Conservation (phyloP, 2,113 vertebrate genomes). For the Glaucomys volans region DNA sequence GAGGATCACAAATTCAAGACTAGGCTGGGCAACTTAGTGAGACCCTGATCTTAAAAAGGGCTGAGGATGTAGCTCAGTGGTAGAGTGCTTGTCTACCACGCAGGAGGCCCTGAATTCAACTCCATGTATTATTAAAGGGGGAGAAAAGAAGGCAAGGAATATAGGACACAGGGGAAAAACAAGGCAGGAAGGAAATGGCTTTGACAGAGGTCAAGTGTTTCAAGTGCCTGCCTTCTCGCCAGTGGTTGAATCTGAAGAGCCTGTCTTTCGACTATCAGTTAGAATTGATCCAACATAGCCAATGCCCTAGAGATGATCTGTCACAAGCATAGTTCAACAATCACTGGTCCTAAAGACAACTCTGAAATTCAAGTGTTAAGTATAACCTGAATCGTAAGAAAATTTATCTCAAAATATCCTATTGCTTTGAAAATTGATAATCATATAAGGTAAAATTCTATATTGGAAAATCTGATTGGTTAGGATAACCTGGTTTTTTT, state of each 20-base stretch:
- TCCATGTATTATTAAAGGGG: neutral
- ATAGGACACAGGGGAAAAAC: slow-evolving; percentile 40
- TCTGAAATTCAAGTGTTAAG: slow-evolving; percentile 14
- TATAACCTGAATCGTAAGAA: slow-evolving; percentile 12
- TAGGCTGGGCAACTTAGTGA: neutral
- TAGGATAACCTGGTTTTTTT: neutral
- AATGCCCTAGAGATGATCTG: slow-evolving; percentile 45
- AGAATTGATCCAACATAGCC: slow-evolving; percentile 34
- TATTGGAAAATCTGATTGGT: neutral
- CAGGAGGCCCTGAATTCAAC: neutral
- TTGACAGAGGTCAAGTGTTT: neutral
- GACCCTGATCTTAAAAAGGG: neutral
- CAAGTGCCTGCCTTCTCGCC: neutral
- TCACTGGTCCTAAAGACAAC: slow-evolving; percentile 28
- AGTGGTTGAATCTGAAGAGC: neutral
- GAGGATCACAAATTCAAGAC: neutral
- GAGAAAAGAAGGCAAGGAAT: neutral
- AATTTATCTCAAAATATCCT: neutral
- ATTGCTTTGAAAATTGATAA: neutral
- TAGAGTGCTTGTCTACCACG: neutral
- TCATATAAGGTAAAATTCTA: neutral
- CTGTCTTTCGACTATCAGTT: slow-evolving; percentile 27
- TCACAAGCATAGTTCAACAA: neutral
- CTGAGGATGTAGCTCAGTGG: neutral
- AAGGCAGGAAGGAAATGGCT: neutral